Evolutionary conservation across 2,797 vertebrate species (phyloP).

Genomic region (Onychomys torridus): DNA sequence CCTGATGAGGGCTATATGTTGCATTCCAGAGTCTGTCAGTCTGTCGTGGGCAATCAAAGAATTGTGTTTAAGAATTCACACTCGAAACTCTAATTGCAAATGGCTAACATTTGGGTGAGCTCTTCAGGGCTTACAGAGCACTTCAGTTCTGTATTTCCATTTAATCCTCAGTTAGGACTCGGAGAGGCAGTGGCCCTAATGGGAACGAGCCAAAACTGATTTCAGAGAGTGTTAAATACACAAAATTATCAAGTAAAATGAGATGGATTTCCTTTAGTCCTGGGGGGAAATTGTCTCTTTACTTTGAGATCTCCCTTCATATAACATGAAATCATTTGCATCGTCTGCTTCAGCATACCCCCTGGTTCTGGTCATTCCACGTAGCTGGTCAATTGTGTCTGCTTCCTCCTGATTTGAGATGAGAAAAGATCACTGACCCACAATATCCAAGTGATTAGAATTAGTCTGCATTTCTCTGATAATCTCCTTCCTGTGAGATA

Average conservation of each 20-base stretch:
- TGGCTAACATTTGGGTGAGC: constrained; percentile 50
- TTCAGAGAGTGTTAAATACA: constrained; percentile 70
- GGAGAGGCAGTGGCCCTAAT: constrained; percentile 47
- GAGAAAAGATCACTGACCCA: background rate
- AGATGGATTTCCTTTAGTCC: constrained; percentile 40
- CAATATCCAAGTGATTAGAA: constrained; percentile 26
- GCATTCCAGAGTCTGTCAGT: background rate
- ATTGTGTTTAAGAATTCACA: background rate
- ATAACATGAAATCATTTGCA: background rate
- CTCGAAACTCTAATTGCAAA: constrained; percentile 1
- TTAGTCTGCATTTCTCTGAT: constrained; percentile 50
- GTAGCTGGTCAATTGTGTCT: background rate
- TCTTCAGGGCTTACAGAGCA: constrained; percentile 46
- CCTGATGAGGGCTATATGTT: rapidly evolving
- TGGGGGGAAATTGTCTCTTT: background rate
- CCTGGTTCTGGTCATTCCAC: background rate
- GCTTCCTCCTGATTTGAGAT: background rate
- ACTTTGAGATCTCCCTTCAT: constrained; percentile 1
- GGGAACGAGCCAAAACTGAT: constrained; percentile 44
- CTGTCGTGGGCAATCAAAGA: background rate
- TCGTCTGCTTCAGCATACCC: background rate
- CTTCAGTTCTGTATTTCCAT: constrained; percentile 59
- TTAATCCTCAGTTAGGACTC: constrained; percentile 69
- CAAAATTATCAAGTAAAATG: constrained; percentile 73
- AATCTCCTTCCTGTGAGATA: background rate